Evolutionary conservation across 2,797 vertebrate species (phyloP), one percentile per base, ranked within the genome.

Genomic region (Macropus fuliginosus): DNA sequence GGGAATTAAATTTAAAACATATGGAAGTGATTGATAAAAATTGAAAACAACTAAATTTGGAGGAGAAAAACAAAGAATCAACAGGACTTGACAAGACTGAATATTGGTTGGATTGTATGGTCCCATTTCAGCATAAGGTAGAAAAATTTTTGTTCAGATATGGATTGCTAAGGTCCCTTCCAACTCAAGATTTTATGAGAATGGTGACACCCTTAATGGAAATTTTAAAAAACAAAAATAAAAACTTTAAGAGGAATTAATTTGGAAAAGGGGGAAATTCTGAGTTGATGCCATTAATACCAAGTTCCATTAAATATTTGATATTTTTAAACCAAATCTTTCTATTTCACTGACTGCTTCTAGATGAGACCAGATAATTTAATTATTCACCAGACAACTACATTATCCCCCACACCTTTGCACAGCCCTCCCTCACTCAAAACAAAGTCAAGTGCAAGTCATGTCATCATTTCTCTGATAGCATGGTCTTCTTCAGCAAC

Each of bases 301-400:
- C 62, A 74, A 74, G 34, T 74, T 4, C 62, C 14, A 54, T 90
- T 90, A 93, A 92, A 91, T 54, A 74, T 56, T 55, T 62, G 92
- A 34, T 46, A 24, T 1, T 29, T 66, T 91, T 54, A 91, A 91
- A 94, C 16, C 8, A 56, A 50, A 94, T 91, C 50, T 13, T 92
- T 92, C 94, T 91, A 96, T 56, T 34, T 92, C n/a, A 40, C 1
- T 54, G 18, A 40, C 74, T 92, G 29, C 46, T 87, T 92, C 52
- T 90, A 94, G 46, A 93, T 8, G 50, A 93, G 16, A 94, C 27
- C 81, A 95, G 92, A 92, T 95, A 93, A 93, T 62, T 94, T 46
- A 57, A 8, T 57, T 28, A 81, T 93, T 93, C 9, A 29, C 55
- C 96, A n/a, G 91, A 81, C 87, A 96, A 89, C 62, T 92, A 91